Evolutionary conservation across 2,797 vertebrate genomes (phyloP), one percentile per base, ranked within the genome.

Genomic region (Muscicapa striata): DNA sequence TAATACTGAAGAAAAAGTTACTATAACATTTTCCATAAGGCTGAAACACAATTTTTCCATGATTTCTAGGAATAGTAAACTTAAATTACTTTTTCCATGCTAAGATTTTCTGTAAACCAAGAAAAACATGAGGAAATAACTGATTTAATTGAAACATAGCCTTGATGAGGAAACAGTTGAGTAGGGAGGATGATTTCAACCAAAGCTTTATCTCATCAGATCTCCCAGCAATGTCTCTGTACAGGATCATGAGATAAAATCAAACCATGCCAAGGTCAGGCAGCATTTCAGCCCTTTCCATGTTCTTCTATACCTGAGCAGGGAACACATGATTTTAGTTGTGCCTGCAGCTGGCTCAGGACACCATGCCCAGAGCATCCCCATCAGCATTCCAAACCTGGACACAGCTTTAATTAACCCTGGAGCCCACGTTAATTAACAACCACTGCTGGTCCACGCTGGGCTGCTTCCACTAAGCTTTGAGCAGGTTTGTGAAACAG

Each of bases 371-470:
- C 26, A 14, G 26, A 3, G 38, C 10, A 11, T 57, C 58, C 58
- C 9, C 38, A 24, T 4, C 0, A 0, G n/a, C 36, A 55, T 55
- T 51, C 27, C 5, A 4, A 34, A 11, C 20, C 46, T 1, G 2
- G 63, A 38, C 57, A 46, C 8, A 4, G 58, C 58, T 49, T 70
- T 72, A 78, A 87, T 87, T 43, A 78, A 63, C 66, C 7, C 26
- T 16, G 43, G n/a, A 63, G 58, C 36, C n/a, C 26, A 2, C 2
- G 2, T 63, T 23, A 77, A 87, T 68, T 46, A 72, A 10, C 6
- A 12, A 15, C 20, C 6, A 11, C 1, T 6, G 0, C 48, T 46
- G 46, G 40, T 38, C 32, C 77, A 66, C 22, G 2, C 5, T 2
- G 15, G 29, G 78, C 68, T 63, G 21, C 34, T 88, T 15, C 15